Evolutionary conservation across 2,797 vertebrate genomes (phyloP).

Genomic region (Hylomyscus alleni): DNA sequence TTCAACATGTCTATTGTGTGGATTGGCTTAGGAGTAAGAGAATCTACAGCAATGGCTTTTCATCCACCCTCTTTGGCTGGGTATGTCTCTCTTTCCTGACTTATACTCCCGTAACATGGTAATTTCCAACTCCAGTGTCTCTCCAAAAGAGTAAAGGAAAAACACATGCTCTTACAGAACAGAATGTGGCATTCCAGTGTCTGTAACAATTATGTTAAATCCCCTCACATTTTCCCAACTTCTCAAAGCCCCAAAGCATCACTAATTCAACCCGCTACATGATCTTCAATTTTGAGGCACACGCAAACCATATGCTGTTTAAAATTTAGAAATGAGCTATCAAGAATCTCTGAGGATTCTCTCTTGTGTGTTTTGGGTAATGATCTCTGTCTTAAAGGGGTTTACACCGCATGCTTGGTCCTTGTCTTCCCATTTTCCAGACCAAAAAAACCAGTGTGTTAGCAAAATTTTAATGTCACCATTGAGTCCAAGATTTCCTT

Average conservation of each 20-base stretch:
- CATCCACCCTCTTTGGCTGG: background rate
- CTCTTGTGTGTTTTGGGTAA: background rate
- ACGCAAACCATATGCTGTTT: background rate
- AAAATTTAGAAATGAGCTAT: constrained; percentile 12
- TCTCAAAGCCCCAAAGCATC: constrained; percentile 20
- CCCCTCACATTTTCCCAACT: background rate
- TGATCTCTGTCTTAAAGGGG: background rate
- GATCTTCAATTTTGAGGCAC: background rate
- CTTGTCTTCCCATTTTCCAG: background rate
- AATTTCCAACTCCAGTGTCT: background rate
- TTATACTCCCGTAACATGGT: constrained; percentile 18
- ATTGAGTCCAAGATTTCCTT: constrained; percentile 2
- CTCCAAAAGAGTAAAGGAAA: background rate
- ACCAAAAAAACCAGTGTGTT: background rate
- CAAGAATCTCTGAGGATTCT: background rate
- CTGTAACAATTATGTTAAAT: background rate
- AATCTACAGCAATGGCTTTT: background rate
- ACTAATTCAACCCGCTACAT: background rate
- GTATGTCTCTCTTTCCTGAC: constrained; percentile 4
- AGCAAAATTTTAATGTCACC: background rate
- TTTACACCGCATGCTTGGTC: background rate
- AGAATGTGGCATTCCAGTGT: background rate
- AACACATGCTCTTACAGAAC: background rate
- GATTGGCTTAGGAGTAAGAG: background rate
- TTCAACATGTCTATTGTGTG: background rate